Evolutionary conservation across 2,113 vertebrate genomes (phyloP), one percentile per base, ranked within the genome.

Genomic region (Megalops atlanticus): DNA sequence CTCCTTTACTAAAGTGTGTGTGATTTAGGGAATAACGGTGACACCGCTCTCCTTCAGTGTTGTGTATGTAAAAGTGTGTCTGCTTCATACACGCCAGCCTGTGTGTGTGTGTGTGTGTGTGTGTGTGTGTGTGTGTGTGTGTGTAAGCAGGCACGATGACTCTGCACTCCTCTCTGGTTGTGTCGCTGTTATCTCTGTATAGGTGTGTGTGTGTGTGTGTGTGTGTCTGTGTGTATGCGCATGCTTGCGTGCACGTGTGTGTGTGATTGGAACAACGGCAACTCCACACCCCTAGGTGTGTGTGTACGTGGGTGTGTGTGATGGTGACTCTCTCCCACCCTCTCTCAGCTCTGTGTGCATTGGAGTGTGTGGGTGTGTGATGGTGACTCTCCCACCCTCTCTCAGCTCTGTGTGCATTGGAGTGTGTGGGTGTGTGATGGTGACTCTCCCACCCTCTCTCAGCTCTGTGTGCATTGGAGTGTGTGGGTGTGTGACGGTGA

Each of bases 401-500:
- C 64, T 31, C 35, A n/a, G 43, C 40, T 54, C 18, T 58, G 31
- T 81, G 64, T n/a, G n/a, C 8, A 12, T 1, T n/a, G 16, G 24
- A 33, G 41, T 43, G 74, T 27, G 71, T 76, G 74, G 27, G 31
- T 27, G 75, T 40, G 39, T 38, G 70, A 45, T 49, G 43, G 41
- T 47, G 78, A 80, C 58, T 74, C 54, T 72, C 12, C 16, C 35
- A 38, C 3, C 14, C 5, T 58, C 43, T 11, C 64, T 31, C 35
- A n/a, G 43, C 40, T 54, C 18, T 58, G 31, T 81, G 64, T n/a
- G n/a, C 8, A 12, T 1, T n/a, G 16, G 24, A 33, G 41, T 43
- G 74, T 27, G 71, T 76, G 74, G 27, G 31, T 27, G 75, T 40
- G 39, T 38, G 70, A 45, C 38, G 43, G 41, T 47, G 78, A 80